phyloP scores from a whole-genome alignment of 2,797 vertebrate genomes.

The Darevskia nairensis region DNA sequence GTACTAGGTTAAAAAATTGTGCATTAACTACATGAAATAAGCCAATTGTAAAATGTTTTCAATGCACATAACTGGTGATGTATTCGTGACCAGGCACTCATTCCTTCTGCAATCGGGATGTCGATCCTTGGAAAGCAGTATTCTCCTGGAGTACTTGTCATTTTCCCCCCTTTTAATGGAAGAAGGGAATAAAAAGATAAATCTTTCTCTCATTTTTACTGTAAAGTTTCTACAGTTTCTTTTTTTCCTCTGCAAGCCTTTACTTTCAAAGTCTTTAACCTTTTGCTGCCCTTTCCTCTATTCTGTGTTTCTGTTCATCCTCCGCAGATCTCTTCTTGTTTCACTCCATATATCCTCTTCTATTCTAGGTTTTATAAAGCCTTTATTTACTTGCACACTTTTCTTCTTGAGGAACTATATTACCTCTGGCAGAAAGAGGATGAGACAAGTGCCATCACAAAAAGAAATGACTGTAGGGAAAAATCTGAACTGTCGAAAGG shows the following conservation, averaged over 20 bases:
- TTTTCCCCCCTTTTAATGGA: background rate
- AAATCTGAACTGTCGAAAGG: slow-evolving; percentile 8
- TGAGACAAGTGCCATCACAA: background rate
- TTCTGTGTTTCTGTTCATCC: background rate
- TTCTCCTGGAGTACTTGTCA: background rate
- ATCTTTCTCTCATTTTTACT: background rate
- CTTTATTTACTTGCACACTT: slow-evolving; percentile 12
- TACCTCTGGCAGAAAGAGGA: background rate
- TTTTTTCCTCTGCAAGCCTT: slow-evolving; percentile 6
- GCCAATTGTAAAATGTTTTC: background rate
- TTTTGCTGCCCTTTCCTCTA: slow-evolving; percentile 14
- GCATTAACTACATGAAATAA: background rate
- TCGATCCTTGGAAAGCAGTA: background rate
- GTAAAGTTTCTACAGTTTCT: background rate
- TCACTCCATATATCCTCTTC: background rate
- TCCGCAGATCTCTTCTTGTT: slow-evolving; percentile 7
- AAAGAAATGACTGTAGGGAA: background rate
- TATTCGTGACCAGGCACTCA: too few relatives aligned
- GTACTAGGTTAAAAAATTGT: background rate
- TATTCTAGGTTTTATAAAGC: background rate
- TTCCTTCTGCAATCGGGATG: background rate
- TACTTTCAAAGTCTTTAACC: background rate
- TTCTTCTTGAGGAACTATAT: slow-evolving; percentile 1
- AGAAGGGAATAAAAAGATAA: background rate
- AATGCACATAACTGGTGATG: background rate